Percentiles rank a stretch among this genome's conserved stretches.
Evolutionary conservation across 2,797 vertebrate species (phyloP).

Genomic region (Enteromius viviparus): DNA sequence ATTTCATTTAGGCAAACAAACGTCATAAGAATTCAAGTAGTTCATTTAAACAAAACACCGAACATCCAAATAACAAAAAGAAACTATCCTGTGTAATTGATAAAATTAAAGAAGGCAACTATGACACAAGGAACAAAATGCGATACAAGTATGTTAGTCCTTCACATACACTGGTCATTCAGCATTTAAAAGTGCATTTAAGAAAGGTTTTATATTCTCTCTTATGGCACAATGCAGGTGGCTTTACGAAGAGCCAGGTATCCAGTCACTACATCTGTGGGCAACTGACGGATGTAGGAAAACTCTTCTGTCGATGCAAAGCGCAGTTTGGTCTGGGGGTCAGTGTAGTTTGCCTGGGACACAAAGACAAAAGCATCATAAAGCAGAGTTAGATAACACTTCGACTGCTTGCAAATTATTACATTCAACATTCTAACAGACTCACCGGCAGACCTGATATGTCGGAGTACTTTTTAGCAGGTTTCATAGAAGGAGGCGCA

Average conservation of each 20-base stretch:
- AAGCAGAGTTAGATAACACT: not conserved
- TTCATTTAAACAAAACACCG: not conserved
- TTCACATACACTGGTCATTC: not conserved
- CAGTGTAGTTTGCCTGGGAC: conserved; percentile 93
- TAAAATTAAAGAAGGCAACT: not conserved
- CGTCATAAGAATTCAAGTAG: not conserved
- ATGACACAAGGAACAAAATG: not conserved
- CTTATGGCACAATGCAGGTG: conserved; percentile 90
- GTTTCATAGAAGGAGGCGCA: conserved; percentile 92
- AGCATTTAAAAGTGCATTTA: not conserved
- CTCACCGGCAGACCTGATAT: conserved; percentile 96
- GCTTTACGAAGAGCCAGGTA: conserved; percentile 94
- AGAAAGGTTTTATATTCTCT: not conserved
- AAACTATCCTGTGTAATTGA: not conserved
- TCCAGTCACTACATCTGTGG: conserved; percentile 91
- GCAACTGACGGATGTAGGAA: conserved; percentile 93
- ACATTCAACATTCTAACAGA: not conserved
- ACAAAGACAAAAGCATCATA: conserved; percentile 36
- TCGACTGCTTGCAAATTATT: not conserved
- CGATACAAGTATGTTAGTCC: not conserved
- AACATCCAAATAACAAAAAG: not conserved
- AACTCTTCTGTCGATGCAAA: conserved; percentile 95
- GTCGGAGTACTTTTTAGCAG: conserved; percentile 96
- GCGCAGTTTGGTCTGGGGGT: conserved; percentile 95
- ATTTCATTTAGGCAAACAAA: not conserved